Evolutionary conservation across 2,113 vertebrate genomes (phyloP).

Genomic region (Melospiza melodia): DNA sequence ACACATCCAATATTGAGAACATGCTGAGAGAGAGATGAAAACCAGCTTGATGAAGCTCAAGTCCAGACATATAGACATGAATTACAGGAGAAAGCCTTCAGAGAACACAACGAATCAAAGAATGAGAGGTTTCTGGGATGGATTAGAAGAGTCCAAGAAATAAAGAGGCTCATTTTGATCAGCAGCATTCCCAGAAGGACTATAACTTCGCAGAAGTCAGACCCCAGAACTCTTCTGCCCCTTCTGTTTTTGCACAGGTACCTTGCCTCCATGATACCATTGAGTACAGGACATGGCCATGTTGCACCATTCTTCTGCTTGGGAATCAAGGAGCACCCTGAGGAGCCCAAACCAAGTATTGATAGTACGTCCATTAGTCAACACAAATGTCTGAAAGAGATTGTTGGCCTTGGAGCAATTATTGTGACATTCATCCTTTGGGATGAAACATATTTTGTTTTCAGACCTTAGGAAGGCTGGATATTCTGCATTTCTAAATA

Average conservation of each 20-base stretch:
- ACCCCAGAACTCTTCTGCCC: not conserved
- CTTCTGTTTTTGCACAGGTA: not conserved
- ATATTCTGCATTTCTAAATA: not conserved
- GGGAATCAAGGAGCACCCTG: not conserved
- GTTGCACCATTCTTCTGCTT: not conserved
- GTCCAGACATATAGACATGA: not conserved
- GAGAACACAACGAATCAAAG: not conserved
- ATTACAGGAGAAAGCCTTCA: not conserved
- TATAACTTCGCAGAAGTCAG: not conserved
- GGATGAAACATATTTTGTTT: not conserved
- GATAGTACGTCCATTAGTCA: not conserved
- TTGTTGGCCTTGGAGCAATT: not conserved
- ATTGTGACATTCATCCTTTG: fast-evolving
- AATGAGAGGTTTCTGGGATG: not conserved
- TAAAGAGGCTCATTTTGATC: not conserved
- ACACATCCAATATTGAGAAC: not conserved
- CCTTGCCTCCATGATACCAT: not conserved
- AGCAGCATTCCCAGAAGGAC: not conserved
- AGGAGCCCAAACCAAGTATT: not conserved
- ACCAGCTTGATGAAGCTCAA: not conserved
- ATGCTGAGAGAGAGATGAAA: not conserved
- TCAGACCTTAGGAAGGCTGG: not conserved
- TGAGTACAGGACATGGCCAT: not conserved
- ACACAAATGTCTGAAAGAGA: not conserved
- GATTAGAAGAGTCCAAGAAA: not conserved